Base-by-base conservation (phyloP, 1,140 invertebrate species). In the Babylonia areolata region DNA sequence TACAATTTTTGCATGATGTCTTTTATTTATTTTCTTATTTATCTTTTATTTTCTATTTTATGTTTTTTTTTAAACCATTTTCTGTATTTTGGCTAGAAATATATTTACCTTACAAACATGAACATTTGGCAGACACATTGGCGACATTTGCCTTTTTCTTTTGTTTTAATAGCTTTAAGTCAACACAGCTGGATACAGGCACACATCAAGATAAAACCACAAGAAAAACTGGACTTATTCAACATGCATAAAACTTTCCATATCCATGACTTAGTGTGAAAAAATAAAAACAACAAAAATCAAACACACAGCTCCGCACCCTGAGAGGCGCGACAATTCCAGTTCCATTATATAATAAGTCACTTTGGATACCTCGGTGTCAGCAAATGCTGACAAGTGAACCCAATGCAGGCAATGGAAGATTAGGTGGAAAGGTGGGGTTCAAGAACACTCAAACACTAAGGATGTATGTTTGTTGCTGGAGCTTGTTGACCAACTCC, bases 21-120 rank as follows among this genome's bases (percentile, higher is more conserved):
- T 64, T 64, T 64, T 64, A 5, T 20, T 64, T 64, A 23, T 64
- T 64, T 64, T 64, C 15, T 64, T 12, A 23, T 23, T 64, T 64
- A 20, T 28, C 6, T 64, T 28, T 64, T 64, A 0, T 23, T 64
- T 20, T 23, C 28, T 64, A 28, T 64, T 28, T 64, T 64, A 12
- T 51, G 6, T 23, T 77, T 77, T 77, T 77, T 77, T 20, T 40
- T 20, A 9, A 73, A 73, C 20, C 12, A 77, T 77, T 77, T 77
- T 28, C 40, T 77, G 75, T 37, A 40, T 28, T 77, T 77, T 77
- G 37, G 75, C 75, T 77, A 77, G 75, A 77, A 77, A 77, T 77
- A 77, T 77, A 77, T 77, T 42, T 6, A 77, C 75, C 75, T 77
- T 77, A 37, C 75, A 77, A 77, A 77, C 20, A 77, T 77, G 75